These are phyloP conservation scores for Cataglyphis livida DNA, from an alignment of 2,888 invertebrate species.

Conservation along the genomic window DNA sequence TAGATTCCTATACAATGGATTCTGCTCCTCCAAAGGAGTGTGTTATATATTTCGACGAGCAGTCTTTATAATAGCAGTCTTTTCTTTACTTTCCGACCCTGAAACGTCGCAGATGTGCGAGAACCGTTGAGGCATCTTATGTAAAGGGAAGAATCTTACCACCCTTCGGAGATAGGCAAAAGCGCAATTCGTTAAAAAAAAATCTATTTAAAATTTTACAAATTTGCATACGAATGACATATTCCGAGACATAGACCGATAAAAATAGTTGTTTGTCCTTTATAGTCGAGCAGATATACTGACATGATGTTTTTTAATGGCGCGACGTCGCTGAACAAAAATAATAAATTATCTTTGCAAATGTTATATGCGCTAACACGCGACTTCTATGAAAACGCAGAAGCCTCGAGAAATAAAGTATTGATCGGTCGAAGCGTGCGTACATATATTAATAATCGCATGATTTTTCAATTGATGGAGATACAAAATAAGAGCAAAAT, in stretches of 20 bases:
- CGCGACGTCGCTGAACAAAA: slow-evolving; percentile 2
- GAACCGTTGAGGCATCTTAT: slow-evolving; percentile 60
- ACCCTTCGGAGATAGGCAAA: background rate
- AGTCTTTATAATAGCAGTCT: slow-evolving; percentile 19
- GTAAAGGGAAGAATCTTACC: slow-evolving; percentile 14
- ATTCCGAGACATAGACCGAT: background rate
- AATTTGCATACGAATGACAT: background rate
- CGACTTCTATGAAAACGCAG: slow-evolving; percentile 39
- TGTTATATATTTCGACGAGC: slow-evolving; percentile 25
- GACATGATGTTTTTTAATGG: background rate
- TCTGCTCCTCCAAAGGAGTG: slow-evolving; percentile 29
- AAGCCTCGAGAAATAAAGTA: slow-evolving; percentile 25
- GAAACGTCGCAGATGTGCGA: slow-evolving; percentile 57
- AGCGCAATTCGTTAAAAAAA: background rate
- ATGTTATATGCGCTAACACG: slow-evolving; percentile 24
- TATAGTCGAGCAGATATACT: background rate
- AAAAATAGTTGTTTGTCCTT: slow-evolving; percentile 25
- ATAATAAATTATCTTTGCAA: slow-evolving; percentile 32
- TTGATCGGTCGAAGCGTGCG: slow-evolving; percentile 27
- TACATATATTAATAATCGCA: background rate
- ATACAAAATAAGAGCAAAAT: background rate
- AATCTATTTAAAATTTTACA: background rate
- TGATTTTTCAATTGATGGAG: background rate
- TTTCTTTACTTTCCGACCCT: slow-evolving; percentile 43
- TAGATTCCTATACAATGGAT: slow-evolving; percentile 39